Base-by-base conservation (phyloP, 2,888 invertebrate genomes). In the Drosophila macrospina region DNA sequence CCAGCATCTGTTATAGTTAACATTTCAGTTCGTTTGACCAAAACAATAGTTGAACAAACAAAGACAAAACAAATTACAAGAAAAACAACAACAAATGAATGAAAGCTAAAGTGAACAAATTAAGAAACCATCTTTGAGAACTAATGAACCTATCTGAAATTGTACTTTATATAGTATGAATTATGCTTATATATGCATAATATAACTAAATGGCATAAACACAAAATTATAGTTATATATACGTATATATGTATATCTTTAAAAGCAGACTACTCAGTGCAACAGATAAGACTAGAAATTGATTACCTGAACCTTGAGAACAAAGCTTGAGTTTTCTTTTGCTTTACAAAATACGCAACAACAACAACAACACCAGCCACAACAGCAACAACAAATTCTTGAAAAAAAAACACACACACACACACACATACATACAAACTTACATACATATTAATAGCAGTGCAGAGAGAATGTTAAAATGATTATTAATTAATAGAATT, bases 261-360 rank as follows among this genome's bases (percentile, higher is more conserved):
- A 66, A 78, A 71, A 71, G 84, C 84, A 86, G 84, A 84, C 84
- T 84, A 88, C 86, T 88, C 86, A 84, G 88, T 83, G 84, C 84
- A 84, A 84, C 84, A 88, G 80, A 86, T 73, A 84, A 84, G 84
- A 84, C 84, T 84, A 84, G 88, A 84, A 88, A 88, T 84, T 88
- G 80, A 84, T 84, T 86, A 84, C 84, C 84, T 84, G 84, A 84
- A 83, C 84, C 88, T 83, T 83, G 69, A 86, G 86, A 88, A 87
- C 80, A 82, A 88, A 82, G 80, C 74, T 87, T 82, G 72, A 86
- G 87, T 81, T 81, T 74, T 83, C 70, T 80, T 84, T 86, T 80
- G 78, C 63, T 85, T 80, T 69, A 83, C 32, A 55, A 78, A 56
- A 70, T 44, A 63, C 44, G 41, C 63, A 63, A 52, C 36, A 66